A percentile compares a stretch with the other conserved stretches of the same genome.
These are phyloP conservation scores for Intellagama lesueurii DNA, from an alignment of 2,797 vertebrate species.

Conservation along the genomic window DNA sequence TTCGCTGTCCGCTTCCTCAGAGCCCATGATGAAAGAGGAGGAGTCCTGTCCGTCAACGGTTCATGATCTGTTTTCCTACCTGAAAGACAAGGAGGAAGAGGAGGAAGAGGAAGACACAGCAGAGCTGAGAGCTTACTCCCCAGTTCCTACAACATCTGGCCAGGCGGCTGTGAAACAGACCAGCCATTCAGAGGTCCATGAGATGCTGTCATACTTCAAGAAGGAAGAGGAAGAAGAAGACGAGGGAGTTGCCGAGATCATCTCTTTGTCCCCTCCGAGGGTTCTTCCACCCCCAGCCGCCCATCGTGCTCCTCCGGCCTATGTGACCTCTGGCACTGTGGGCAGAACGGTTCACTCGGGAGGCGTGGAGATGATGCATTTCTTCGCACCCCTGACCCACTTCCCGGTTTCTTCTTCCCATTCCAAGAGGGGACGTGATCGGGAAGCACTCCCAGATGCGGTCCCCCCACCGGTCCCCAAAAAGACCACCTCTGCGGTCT, in stretches of 20 bases:
- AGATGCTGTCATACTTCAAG: constrained; percentile 25
- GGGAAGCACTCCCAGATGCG: rapidly evolving
- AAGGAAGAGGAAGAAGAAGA: constrained; percentile 15
- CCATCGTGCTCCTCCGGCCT: background rate
- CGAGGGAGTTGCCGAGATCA: background rate
- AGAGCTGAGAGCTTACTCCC: background rate
- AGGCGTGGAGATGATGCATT: background rate
- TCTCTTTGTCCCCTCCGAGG: background rate
- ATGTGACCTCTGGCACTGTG: rapidly evolving
- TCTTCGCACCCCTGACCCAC: background rate
- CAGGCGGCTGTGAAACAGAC: background rate
- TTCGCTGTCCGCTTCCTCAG: rapidly evolving
- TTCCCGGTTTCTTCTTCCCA: background rate
- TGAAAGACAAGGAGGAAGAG: constrained; percentile 28
- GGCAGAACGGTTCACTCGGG: background rate
- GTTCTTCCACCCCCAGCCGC: background rate
- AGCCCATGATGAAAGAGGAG: background rate
- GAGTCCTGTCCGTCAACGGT: background rate
- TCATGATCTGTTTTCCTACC: constrained; percentile 19
- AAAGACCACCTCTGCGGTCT: constrained; percentile 35
- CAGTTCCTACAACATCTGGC: rapidly evolving
- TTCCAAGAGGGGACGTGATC: background rate
- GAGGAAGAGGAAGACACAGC: background rate
- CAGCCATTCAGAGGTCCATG: background rate
- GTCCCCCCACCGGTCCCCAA: background rate